Percentiles rank a stretch among this genome's conserved stretches.
These are phyloP conservation scores for Trachelus tabidus DNA, from an alignment of 2,888 invertebrate genomes.

Conservation along the genomic window DNA sequence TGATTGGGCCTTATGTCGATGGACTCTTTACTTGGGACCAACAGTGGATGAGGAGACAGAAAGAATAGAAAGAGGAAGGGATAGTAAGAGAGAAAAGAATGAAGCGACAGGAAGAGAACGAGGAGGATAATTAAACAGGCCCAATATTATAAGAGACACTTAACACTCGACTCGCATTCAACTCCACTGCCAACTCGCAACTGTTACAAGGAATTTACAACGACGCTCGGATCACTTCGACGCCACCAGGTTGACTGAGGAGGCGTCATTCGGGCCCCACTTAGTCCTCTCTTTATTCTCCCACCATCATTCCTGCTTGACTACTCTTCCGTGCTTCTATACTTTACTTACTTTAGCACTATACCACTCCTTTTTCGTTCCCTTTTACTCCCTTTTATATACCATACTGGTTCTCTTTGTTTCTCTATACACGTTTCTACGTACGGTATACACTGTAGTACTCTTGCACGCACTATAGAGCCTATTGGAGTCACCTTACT, in stretches of 20 bases:
- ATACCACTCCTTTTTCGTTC: background rate
- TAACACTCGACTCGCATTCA: background rate
- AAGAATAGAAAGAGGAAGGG: background rate
- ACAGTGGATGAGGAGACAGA: background rate
- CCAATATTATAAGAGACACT: background rate
- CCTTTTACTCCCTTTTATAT: background rate
- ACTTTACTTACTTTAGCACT: background rate
- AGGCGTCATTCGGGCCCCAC: slow-evolving; percentile 37
- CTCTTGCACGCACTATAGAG: too few relatives aligned
- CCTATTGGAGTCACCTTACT: too few relatives aligned
- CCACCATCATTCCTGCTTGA: background rate
- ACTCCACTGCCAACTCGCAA: background rate
- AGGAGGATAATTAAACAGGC: background rate
- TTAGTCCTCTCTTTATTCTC: slow-evolving; percentile 27
- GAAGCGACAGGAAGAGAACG: background rate
- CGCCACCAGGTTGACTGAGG: slow-evolving; percentile 58
- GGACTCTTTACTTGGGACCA: background rate
- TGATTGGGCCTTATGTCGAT: slow-evolving; percentile 33
- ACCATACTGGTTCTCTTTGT: too few relatives aligned
- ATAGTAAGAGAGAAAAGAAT: background rate
- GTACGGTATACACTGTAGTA: too few relatives aligned
- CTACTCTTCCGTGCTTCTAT: background rate
- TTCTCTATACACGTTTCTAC: too few relatives aligned
- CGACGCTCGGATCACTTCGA: slow-evolving; percentile 39
- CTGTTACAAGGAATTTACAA: background rate